Base-by-base conservation (phyloP, 2,888 invertebrate genomes). In the Morpho helenor region DNA sequence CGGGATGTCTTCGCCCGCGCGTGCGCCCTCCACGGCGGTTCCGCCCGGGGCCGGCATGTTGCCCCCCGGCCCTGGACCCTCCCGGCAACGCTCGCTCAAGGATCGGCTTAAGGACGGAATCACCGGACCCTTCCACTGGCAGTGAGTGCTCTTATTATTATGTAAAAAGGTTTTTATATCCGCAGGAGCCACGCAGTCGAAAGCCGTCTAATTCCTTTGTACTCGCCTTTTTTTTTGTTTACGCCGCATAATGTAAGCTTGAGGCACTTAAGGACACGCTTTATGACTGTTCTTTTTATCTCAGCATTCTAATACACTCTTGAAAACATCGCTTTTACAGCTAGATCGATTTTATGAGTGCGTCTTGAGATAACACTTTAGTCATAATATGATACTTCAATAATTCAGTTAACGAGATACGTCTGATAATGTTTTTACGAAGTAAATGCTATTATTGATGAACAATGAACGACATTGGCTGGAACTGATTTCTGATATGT, bases 101-200 rank as follows among this genome's bases (percentile, higher is more conserved):
- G 95, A 95, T 80, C 92, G 95, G 58, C 93, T 95, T 55, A 92
- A 95, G 79, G 95, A 95, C 67, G 95, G 95, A 75, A 95, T 95
- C 77, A 93, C 95, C 52, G 94, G 95, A 82, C 94, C 94, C 73
- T 94, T 95, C 80, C 93, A 93, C 74, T 95, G 95, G 95, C 95
- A 95, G 95, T 95, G 91, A 95, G 95, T 95, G 77, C 65, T 71
- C 60, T 57, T 52, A 44, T 49, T 31, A 54, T 62, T 55, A 51
- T 10, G 48, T 47, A 54, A 41, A 47, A 54, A 59, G 56, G 43
- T 31, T 31, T 42, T 61, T 56, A 16, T 56, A 56, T 58, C 55
- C 47, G 16, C 50, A 56, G 56, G 49, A 53, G 46, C 56, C 40
- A 39, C 55, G 52, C 42, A 44, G 43, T 48, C 10, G 43, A n/a